Percentiles rank a stretch among this genome's conserved stretches.
These are phyloP conservation scores for Drosophila setifemur DNA, from an alignment of 1,140 invertebrate genomes.

Conservation along the genomic window DNA sequence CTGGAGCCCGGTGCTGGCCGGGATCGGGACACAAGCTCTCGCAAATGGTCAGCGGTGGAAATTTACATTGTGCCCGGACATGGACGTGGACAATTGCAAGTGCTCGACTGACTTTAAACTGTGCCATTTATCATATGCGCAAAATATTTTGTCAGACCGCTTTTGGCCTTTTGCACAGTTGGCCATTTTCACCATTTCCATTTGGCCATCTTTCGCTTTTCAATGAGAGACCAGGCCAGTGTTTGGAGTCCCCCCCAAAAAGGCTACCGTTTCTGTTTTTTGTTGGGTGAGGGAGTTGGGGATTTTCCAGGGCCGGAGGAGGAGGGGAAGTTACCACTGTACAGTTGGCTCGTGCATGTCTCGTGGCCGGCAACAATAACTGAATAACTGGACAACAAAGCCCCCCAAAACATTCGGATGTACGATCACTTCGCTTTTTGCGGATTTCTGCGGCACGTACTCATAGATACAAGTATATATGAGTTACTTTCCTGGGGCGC, in stretches of 20 bases:
- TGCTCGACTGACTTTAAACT: constrained; percentile 69
- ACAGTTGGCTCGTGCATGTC: constrained; percentile 54
- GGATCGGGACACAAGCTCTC: constrained; percentile 27
- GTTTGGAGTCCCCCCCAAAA: constrained; percentile 42
- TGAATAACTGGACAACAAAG: constrained; percentile 56
- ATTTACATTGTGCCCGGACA: constrained; percentile 66
- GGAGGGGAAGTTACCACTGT: constrained; percentile 13
- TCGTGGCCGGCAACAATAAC: constrained; percentile 55
- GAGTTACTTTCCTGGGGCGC: constrained; percentile 45
- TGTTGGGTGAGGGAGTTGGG: not conserved
- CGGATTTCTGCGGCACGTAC: not conserved
- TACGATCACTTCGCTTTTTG: constrained; percentile 39
- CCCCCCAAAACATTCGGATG: constrained; percentile 29
- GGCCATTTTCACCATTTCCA: constrained; percentile 73
- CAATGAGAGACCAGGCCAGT: constrained; percentile 36
- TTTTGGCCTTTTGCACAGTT: constrained; percentile 59
- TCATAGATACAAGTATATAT: not conserved
- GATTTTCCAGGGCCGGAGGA: too few relatives aligned
- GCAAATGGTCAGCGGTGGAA: constrained; percentile 59
- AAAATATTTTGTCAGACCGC: constrained; percentile 73
- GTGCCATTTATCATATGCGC: constrained; percentile 80
- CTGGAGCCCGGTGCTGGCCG: not conserved
- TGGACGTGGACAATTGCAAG: constrained; percentile 67
- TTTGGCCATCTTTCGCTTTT: constrained; percentile 69
- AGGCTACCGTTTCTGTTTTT: constrained; percentile 55